phyloP scores from a whole-genome alignment of 1,140 invertebrate genomes.

The Manduca sexta region DNA sequence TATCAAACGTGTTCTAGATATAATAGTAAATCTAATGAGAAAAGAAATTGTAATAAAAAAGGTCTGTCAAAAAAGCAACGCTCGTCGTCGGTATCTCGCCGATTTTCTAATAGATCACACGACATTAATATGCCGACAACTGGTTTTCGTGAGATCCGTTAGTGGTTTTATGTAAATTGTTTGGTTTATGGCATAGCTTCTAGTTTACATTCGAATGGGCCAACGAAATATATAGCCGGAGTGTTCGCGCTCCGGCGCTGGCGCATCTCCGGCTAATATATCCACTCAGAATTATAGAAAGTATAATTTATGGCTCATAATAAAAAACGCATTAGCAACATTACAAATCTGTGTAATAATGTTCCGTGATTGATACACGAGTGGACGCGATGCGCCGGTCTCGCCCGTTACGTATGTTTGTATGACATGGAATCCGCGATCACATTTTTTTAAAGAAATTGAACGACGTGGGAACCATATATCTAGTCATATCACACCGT shows the following conservation, averaged over 20 bases:
- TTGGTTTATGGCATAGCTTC: conserved; percentile 57
- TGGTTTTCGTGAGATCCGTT: conserved; percentile 68
- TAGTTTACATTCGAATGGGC: conserved; percentile 55
- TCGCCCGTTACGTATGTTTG: no score
- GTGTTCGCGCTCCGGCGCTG: background rate
- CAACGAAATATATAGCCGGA: conserved; percentile 25
- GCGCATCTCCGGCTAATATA: conserved; percentile 15
- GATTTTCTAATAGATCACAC: conserved; percentile 71
- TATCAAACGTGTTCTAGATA: conserved; percentile 15
- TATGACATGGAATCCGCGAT: no score
- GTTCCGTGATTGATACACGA: conserved; percentile 1
- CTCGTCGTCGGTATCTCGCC: conserved; percentile 43
- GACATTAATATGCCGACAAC: conserved; percentile 60
- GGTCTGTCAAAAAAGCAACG: conserved; percentile 36
- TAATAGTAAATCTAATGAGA: conserved; percentile 39
- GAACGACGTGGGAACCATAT: background rate
- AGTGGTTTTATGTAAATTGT: conserved; percentile 69
- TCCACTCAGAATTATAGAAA: conserved; percentile 32
- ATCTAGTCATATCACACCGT: no score
- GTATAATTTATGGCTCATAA: conserved; percentile 29
- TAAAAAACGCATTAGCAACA: conserved; percentile 17
- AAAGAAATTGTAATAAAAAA: conserved; percentile 61
- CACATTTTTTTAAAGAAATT: background rate
- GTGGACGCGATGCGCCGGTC: no score
- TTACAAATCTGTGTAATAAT: conserved; percentile 7